Base-by-base conservation (phyloP, 1,140 invertebrate species). In the Andricus grossulariae region DNA sequence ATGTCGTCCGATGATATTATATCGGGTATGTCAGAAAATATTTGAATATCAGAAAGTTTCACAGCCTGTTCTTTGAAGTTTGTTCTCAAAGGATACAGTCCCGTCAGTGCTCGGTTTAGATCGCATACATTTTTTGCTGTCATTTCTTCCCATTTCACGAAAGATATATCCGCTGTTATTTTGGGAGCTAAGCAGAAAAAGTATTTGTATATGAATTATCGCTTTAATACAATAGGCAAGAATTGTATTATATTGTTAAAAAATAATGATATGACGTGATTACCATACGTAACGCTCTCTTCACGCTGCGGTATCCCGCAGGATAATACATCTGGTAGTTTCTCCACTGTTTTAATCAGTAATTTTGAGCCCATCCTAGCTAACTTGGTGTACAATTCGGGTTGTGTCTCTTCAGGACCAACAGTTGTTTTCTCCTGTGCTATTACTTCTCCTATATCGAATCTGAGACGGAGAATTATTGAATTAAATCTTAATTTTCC, bases 361-460 rank as follows among this genome's bases (percentile, higher is more conserved):
- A 95, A 91, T 77, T 94, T 83, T 10, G 95, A 95, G 52, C 97
- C 97, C 81, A 95, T 85, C 50, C 92, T 88, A 1, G 96, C 94
- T 78, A 98, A 87, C 76, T 92, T 91, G 10, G 92, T 79, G 82
- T 94, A 92, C 70, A 98, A 89, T 83, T 97, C 93, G 50, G 93
- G 93, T 83, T 95, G 92, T 49, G 93, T 94, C 79, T 94, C 93
- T 83, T 95, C 86, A 19, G 92, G 85, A 55, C 89, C 85, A 72
- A 98, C 94, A 74, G 89, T 13, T 57, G 95, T 88, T 86, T 91
- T 89, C 86, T 93, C 89, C 88, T 97, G 95, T 19, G 92, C 87
- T 78, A 98, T 88, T 80, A 98, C 94, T 84, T 97, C 94, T 74
- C 97, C 97, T 83, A 96, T 92, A 92, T 98, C 98, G 93, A 98